Percentiles rank a stretch among this genome's conserved stretches.
These are phyloP conservation scores for Euphydryas editha DNA, from an alignment of 2,888 invertebrate species.

Conservation along the genomic window DNA sequence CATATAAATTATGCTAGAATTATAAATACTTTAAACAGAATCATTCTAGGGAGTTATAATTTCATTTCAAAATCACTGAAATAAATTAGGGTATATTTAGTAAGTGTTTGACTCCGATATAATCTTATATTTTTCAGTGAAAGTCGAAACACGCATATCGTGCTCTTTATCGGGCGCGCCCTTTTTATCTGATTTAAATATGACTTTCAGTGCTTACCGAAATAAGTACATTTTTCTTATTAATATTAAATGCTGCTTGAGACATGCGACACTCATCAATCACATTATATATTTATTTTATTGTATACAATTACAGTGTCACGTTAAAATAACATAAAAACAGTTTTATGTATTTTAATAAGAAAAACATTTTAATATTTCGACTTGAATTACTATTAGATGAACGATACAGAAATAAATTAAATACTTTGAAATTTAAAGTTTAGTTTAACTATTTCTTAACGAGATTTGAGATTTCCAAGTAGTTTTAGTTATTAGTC, in stretches of 20 bases:
- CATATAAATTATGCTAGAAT: neutral
- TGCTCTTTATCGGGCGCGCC: constrained; percentile 26
- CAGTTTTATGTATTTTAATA: neutral
- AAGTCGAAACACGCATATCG: constrained; percentile 31
- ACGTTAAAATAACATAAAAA: neutral
- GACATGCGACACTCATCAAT: constrained; percentile 36
- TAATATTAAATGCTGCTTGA: constrained; percentile 21
- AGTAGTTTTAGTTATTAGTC: too few species aligned
- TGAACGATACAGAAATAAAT: too few species aligned
- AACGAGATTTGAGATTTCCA: too few species aligned
- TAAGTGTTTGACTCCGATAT: constrained; percentile 26
- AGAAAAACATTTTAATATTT: too few species aligned
- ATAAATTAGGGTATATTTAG: constrained; percentile 18
- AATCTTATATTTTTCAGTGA: constrained; percentile 22
- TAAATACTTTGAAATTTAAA: too few species aligned
- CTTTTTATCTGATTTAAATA: constrained; percentile 30
- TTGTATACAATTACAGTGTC: neutral
- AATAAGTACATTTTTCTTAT: constrained; percentile 27
- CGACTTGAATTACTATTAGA: too few species aligned
- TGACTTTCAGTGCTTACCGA: constrained; percentile 26
- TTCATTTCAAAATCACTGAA: constrained; percentile 4
- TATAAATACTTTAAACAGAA: neutral
- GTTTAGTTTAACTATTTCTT: too few species aligned
- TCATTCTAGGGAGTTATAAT: neutral
- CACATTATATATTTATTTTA: constrained; percentile 7